A percentile compares a stretch with the other conserved stretches of the same genome.
These are phyloP conservation scores for Nesoenas mayeri DNA, from an alignment of 2,113 vertebrate genomes.

Conservation along the genomic window DNA sequence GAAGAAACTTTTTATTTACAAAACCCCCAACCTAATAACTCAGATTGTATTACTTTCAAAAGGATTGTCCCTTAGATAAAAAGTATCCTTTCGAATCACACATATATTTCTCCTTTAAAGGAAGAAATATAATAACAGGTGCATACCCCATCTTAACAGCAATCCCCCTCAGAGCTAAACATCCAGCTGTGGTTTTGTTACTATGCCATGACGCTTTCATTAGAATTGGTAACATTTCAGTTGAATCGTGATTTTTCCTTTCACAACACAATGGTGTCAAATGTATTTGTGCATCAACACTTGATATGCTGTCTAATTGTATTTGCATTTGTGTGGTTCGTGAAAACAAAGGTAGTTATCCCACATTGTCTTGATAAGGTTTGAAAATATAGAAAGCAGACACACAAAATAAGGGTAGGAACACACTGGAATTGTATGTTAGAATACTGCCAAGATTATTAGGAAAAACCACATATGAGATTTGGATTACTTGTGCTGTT, in stretches of 20 bases:
- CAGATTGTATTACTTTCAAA: background rate
- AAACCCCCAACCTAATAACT: background rate
- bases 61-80: background rate
- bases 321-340: accelerated
- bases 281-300: slow-evolving; percentile 12
- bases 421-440: background rate
- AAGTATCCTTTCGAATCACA: background rate
- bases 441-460: background rate
- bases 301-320: background rate
- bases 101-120: background rate
- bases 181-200: slow-evolving; percentile 12
- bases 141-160: background rate
- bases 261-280: slow-evolving; percentile 7
- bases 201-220: background rate
- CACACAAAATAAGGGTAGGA: background rate
- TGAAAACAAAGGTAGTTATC: slow-evolving; percentile 2
- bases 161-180: background rate
- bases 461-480: background rate
- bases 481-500: background rate
- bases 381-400: background rate
- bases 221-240: background rate
- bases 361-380: background rate
- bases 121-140: background rate
- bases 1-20: background rate
- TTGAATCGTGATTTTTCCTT: slow-evolving; percentile 9